Evolutionary conservation across 2,888 invertebrate genomes (phyloP).

Genomic region (Ellobium chinense): DNA sequence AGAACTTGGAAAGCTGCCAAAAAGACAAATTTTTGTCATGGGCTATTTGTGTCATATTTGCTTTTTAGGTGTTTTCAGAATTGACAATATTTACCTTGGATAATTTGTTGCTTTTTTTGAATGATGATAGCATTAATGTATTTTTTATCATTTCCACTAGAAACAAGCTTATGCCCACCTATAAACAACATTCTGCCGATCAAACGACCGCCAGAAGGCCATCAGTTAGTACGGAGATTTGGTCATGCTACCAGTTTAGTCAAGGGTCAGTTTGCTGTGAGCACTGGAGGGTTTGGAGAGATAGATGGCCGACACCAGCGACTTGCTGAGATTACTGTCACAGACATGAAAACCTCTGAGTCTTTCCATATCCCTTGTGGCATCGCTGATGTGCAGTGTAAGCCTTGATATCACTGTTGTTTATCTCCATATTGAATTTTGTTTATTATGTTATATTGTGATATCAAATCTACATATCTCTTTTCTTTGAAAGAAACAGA

Average conservation of each 20-base stretch:
- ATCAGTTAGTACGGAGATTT: conserved; percentile 55
- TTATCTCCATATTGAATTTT: no score
- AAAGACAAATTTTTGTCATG: no score
- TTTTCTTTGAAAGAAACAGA: no score
- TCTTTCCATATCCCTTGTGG: conserved; percentile 45
- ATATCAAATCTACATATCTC: no score
- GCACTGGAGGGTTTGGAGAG: conserved; percentile 73
- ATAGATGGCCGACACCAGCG: conserved; percentile 68
- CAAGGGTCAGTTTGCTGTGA: conserved; percentile 51
- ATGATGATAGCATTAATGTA: no score
- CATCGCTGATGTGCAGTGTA: conserved; percentile 46
- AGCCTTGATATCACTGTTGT: conserved; percentile 18
- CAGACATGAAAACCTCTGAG: conserved; percentile 53
- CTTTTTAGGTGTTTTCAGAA: no score
- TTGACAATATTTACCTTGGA: no score
- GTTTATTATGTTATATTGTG: no score
- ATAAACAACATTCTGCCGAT: conserved; percentile 13
- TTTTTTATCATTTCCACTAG: neutral
- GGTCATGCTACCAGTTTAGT: conserved; percentile 62
- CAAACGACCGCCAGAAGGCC: neutral
- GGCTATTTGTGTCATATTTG: no score
- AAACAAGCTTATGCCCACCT: neutral
- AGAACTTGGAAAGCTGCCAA: no score
- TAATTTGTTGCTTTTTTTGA: no score
- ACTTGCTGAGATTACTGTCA: conserved; percentile 60